Percentiles rank a stretch among this genome's conserved stretches.
phyloP scores from a whole-genome alignment of 2,797 vertebrate genomes.

The Sciurus carolinensis region DNA sequence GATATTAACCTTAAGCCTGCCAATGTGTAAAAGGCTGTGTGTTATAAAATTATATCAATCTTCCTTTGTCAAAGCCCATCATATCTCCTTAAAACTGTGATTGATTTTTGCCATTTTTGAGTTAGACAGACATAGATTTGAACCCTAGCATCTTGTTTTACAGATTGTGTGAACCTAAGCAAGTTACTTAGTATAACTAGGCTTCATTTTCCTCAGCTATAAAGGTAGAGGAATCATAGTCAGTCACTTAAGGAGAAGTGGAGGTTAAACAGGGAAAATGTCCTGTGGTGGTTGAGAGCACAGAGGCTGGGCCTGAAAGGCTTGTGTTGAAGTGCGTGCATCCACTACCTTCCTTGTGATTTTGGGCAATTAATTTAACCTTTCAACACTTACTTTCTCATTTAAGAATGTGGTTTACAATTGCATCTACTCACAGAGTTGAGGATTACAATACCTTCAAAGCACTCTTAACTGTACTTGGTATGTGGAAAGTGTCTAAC shows the following conservation, averaged over 20 bases:
- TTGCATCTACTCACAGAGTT: background rate
- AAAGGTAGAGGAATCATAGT: background rate
- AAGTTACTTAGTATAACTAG: background rate
- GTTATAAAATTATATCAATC: slow-evolving; percentile 8
- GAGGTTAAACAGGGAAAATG: background rate
- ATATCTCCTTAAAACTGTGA: background rate
- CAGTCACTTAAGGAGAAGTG: background rate
- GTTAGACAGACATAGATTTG: background rate
- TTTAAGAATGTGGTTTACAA: slow-evolving; percentile 29
- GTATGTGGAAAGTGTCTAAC: background rate
- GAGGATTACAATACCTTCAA: slow-evolving; percentile 3
- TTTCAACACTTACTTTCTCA: slow-evolving; percentile 14
- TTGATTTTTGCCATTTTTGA: slow-evolving; percentile 22
- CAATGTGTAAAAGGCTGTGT: background rate
- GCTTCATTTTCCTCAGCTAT: background rate
- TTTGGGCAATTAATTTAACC: background rate
- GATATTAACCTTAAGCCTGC: background rate
- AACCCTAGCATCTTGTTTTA: background rate
- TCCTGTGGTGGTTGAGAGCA: background rate
- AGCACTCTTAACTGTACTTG: background rate
- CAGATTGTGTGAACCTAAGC: background rate
- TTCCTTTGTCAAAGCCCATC: slow-evolving; percentile 9
- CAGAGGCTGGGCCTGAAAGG: background rate
- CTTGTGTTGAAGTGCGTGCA: background rate
- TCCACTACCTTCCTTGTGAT: background rate